A percentile compares a stretch with the other conserved stretches of the same genome.
phyloP scores from a whole-genome alignment of 2,797 vertebrate genomes.

The Sebastes cheni region DNA sequence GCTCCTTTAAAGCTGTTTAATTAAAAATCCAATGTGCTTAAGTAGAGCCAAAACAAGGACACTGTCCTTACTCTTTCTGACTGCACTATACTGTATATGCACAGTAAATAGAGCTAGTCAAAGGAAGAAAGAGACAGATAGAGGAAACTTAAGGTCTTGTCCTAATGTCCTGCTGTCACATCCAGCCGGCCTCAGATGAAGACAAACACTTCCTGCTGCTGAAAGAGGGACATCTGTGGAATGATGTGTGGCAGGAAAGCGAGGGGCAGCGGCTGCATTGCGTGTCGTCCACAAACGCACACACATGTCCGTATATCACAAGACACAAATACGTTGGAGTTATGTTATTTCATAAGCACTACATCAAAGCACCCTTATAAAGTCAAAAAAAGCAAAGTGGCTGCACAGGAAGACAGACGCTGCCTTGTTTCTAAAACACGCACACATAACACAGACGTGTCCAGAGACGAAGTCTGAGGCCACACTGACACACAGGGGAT shows the following conservation, averaged over 20 bases:
- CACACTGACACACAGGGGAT: slow-evolving; percentile 5
- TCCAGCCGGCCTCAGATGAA: slow-evolving; percentile 49
- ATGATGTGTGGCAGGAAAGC: slow-evolving; percentile 3
- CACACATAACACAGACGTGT: not conserved
- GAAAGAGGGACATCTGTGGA: slow-evolving; percentile 47
- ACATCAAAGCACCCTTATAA: not conserved
- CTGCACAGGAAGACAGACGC: slow-evolving; percentile 4
- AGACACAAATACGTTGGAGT: not conserved
- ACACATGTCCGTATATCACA: not conserved
- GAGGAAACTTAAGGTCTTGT: slow-evolving; percentile 49
- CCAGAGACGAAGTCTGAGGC: slow-evolving; percentile 19
- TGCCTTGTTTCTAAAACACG: not conserved
- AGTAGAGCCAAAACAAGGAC: not conserved
- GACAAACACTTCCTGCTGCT: slow-evolving; percentile 62
- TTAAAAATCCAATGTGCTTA: not conserved
- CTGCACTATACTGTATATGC: not conserved
- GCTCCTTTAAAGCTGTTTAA: not conserved
- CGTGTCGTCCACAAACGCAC: not conserved
- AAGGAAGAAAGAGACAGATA: slow-evolving; percentile 43
- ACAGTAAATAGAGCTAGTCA: not conserved
- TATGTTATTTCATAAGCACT: not conserved
- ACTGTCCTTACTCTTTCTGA: not conserved
- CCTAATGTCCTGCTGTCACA: slow-evolving; percentile 60
- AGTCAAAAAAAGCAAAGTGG: not conserved
- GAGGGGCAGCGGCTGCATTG: not conserved